Conservation (phyloP, 2,888 invertebrate genomes). For the Andrena dorsata region DNA sequence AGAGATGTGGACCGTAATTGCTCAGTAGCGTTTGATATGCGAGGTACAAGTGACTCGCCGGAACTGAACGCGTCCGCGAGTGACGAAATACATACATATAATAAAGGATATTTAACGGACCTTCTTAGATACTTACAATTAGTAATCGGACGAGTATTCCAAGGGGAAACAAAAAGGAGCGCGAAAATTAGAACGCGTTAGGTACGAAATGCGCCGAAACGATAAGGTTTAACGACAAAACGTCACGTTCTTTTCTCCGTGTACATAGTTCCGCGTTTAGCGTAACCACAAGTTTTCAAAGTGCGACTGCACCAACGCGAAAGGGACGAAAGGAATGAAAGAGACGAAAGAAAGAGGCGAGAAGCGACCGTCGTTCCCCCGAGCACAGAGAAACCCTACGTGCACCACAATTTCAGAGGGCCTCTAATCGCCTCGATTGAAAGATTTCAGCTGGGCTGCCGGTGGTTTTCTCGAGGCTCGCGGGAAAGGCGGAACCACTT, state of each 20-base stretch:
- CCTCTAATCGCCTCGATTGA: background rate
- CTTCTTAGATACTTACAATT: slow-evolving; percentile 50
- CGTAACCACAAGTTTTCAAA: slow-evolving; percentile 65
- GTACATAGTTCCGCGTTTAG: slow-evolving; percentile 74
- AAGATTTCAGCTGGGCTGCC: background rate
- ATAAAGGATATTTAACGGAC: slow-evolving; percentile 54
- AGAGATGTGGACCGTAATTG: slow-evolving; percentile 2
- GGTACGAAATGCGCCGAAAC: slow-evolving; percentile 74
- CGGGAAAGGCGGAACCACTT: background rate
- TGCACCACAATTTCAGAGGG: background rate
- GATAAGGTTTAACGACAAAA: slow-evolving; percentile 68
- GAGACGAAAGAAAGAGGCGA: background rate
- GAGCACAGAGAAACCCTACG: background rate
- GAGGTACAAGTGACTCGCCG: slow-evolving; percentile 33
- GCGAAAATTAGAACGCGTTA: slow-evolving; percentile 52
- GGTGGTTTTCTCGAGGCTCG: slow-evolving; percentile 22
- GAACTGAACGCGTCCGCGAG: slow-evolving; percentile 18
- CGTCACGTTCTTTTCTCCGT: slow-evolving; percentile 72
- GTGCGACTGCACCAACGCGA: slow-evolving; percentile 34
- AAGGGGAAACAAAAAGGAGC: slow-evolving; percentile 13
- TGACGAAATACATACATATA: slow-evolving; percentile 28
- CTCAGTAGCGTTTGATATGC: slow-evolving; percentile 4
- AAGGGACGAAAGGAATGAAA: slow-evolving; percentile 1
- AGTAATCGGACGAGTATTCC: slow-evolving; percentile 46
- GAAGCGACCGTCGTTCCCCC: background rate